phyloP scores from a whole-genome alignment of 2,797 vertebrate species.

The Pogonophryne albipinna region DNA sequence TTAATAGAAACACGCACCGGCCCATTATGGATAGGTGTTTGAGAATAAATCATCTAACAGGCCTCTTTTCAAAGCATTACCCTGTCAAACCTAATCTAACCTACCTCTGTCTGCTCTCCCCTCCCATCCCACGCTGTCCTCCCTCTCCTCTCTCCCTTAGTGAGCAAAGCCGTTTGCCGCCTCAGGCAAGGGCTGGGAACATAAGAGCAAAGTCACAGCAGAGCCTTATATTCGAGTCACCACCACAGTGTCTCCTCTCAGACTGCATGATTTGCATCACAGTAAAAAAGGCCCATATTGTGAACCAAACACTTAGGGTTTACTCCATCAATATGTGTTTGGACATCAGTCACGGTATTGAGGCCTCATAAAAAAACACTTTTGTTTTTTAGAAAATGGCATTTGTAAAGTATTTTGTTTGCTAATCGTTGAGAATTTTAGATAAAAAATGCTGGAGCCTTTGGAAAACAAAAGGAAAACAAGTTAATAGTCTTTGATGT shows the following conservation, averaged over 20 bases:
- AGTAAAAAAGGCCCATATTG: constrained; percentile 25
- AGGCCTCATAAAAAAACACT: constrained; percentile 14
- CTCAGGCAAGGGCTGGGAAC: constrained; percentile 85
- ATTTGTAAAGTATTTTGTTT: constrained; percentile 53
- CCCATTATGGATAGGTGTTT: constrained; percentile 78
- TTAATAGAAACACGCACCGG: constrained; percentile 78
- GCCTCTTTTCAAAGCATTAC: constrained; percentile 80
- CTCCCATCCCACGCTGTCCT: constrained; percentile 41
- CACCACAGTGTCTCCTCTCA: constrained; percentile 63
- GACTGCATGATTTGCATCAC: constrained; percentile 45
- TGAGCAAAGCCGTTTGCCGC: constrained; percentile 81
- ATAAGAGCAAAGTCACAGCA: constrained; percentile 82
- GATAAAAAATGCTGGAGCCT: constrained; percentile 24
- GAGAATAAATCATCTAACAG: constrained; percentile 83
- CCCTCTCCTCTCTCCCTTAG: constrained; percentile 62
- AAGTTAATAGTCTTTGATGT: constrained; percentile 71
- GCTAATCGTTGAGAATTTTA: constrained; percentile 30
- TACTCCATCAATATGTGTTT: constrained; percentile 46
- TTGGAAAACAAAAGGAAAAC: constrained; percentile 57
- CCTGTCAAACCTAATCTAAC: constrained; percentile 82
- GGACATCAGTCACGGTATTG: constrained; percentile 33
- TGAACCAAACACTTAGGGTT: constrained; percentile 46
- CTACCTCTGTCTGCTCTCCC: constrained; percentile 69
- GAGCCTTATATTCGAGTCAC: constrained; percentile 66
- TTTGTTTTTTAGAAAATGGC: constrained; percentile 4